These are phyloP conservation scores for Forbesichthys papilliferus DNA, from an alignment of 2,113 vertebrate species.

Conservation along the genomic window DNA sequence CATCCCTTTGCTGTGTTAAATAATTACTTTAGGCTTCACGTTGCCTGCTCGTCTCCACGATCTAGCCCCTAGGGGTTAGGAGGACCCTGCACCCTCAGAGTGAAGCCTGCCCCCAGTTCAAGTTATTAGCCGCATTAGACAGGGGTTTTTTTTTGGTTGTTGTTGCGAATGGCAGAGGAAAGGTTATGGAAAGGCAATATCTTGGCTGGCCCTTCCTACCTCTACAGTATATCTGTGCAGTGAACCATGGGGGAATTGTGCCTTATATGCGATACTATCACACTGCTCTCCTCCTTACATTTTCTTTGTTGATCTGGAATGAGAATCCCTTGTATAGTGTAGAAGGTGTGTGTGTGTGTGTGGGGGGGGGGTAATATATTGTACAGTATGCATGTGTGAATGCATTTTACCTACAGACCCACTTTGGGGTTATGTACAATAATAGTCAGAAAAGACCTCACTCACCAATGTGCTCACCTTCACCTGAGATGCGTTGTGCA, in stretches of 20 bases:
- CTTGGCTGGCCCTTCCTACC: slow-evolving; percentile 3
- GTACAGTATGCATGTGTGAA: slow-evolving; percentile 21
- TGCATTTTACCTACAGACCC: slow-evolving; percentile 8
- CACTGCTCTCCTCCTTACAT: slow-evolving; percentile 48
- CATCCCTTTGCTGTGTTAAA: too few species aligned
- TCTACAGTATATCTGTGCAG: slow-evolving; percentile 19
- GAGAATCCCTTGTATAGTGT: slow-evolving; percentile 43
- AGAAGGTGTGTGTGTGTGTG: slow-evolving; percentile 4
- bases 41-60: too few species aligned
- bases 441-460: slow-evolving; percentile 16
- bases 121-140: slow-evolving; percentile 8
- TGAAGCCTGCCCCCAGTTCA: neutral
- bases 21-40: too few species aligned
- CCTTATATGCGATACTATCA: slow-evolving; percentile 60
- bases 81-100: too few species aligned
- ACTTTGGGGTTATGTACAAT: neutral
- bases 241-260: slow-evolving; percentile 54
- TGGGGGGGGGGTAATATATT: neutral
- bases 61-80: too few species aligned
- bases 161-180: neutral
- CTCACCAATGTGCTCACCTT: slow-evolving; percentile 2
- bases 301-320: slow-evolving; percentile 55
- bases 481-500: neutral
- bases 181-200: slow-evolving; percentile 27
- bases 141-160: slow-evolving; percentile 25